A percentile compares a stretch with the other conserved stretches of the same genome.
phyloP scores from a whole-genome alignment of 2,888 invertebrate genomes.

The Leptura quadrifasciata region DNA sequence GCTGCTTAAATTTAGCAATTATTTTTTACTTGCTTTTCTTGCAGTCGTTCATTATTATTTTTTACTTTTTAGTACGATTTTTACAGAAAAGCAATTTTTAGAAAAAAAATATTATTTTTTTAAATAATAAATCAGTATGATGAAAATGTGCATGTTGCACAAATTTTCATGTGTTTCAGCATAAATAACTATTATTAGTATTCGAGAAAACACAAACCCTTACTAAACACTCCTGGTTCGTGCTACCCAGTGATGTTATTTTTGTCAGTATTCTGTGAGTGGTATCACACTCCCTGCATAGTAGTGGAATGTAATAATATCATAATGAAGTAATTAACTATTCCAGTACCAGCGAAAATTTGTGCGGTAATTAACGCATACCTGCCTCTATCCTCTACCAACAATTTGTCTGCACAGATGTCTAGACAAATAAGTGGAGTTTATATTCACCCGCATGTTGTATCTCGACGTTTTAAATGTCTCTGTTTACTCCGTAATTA shows the following conservation, averaged over 20 bases:
- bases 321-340: neutral
- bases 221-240: neutral
- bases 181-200: too few species aligned
- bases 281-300: neutral
- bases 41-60: too few species aligned
- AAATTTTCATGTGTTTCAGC: too few species aligned
- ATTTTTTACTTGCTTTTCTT: too few species aligned
- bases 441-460: conserved; percentile 23
- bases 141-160: too few species aligned
- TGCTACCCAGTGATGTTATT: neutral
- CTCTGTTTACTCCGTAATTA: conserved; percentile 29
- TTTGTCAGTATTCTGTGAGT: neutral
- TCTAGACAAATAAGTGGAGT: conserved; percentile 26
- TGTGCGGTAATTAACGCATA: conserved; percentile 7
- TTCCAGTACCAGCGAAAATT: conserved; percentile 4
- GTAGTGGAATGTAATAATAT: neutral
- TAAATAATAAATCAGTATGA: too few species aligned
- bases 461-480: conserved; percentile 27
- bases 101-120: too few species aligned
- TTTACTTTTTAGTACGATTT: too few species aligned
- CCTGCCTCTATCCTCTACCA: neutral
- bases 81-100: too few species aligned
- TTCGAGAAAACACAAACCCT: neutral
- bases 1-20: too few species aligned
- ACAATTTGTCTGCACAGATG: conserved; percentile 3